A percentile compares a stretch with the other conserved stretches of the same genome.
Conservation (phyloP, 1,140 invertebrate genomes). For the Sitobion miscanthi region DNA sequence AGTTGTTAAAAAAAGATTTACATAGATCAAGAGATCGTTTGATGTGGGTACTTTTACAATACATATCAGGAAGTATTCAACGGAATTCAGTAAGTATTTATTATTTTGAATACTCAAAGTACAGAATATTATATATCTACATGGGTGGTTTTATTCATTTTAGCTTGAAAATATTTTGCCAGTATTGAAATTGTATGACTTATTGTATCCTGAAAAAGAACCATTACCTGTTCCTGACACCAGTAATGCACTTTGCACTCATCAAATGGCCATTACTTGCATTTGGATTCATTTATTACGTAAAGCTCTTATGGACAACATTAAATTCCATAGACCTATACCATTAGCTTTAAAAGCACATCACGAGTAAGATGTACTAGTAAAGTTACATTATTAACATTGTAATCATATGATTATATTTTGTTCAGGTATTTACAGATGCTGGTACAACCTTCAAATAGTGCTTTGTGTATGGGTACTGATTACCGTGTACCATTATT, state of each 20-base stretch:
- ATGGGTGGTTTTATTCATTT: constrained; percentile 59
- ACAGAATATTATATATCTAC: background rate
- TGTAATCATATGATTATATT: background rate
- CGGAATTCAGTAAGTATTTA: constrained; percentile 78
- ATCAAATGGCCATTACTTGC: constrained; percentile 91
- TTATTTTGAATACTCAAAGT: background rate
- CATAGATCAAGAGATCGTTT: constrained; percentile 90
- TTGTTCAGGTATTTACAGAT: constrained; percentile 75
- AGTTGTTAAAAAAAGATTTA: constrained; percentile 80
- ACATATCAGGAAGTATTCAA: constrained; percentile 95
- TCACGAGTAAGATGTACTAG: constrained; percentile 70
- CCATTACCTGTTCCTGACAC: constrained; percentile 88
- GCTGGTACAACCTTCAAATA: constrained; percentile 72
- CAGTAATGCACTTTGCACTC: constrained; percentile 82
- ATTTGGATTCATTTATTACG: constrained; percentile 96
- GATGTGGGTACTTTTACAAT: constrained; percentile 96
- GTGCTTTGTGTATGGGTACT: constrained; percentile 72
- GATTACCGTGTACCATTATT: constrained; percentile 90
- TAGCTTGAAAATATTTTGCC: constrained; percentile 86
- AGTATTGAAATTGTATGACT: constrained; percentile 88
- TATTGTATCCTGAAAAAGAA: constrained; percentile 91
- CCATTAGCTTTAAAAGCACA: constrained; percentile 68
- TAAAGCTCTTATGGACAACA: constrained; percentile 85
- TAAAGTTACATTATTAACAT: background rate
- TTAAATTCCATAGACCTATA: constrained; percentile 64